Percentiles rank a stretch among this genome's conserved stretches.
phyloP scores from a whole-genome alignment of 2,113 vertebrate species.

The Recurvirostra avosetta region DNA sequence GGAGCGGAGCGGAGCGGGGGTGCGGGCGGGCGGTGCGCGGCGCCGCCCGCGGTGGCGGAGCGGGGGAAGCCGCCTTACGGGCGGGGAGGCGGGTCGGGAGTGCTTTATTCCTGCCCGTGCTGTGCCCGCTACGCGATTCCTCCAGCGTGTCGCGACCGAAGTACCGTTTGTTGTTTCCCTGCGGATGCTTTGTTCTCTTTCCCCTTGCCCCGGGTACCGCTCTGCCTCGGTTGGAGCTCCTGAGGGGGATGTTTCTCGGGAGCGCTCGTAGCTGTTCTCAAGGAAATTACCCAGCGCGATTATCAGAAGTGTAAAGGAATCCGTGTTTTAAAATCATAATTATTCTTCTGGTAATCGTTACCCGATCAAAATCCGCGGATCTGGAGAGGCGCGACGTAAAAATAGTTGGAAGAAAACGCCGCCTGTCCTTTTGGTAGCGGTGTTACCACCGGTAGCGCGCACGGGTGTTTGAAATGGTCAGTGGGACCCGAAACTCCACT shows the following conservation, averaged over 20 bases:
- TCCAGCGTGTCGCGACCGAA: not conserved
- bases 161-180: not conserved
- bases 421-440: fast-evolving
- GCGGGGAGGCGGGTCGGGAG: not conserved
- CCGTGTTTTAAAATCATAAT: not conserved
- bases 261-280: not conserved
- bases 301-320: not conserved
- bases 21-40: not conserved
- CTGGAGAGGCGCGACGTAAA: not conserved
- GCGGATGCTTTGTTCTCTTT: slow-evolving; percentile 46
- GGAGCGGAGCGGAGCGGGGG: not conserved
- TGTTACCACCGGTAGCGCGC: too few species aligned
- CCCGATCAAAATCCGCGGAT: not conserved
- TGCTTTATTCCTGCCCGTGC: fast-evolving
- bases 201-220: not conserved
- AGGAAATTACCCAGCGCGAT: not conserved
- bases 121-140: fast-evolving
- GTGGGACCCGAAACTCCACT: not conserved
- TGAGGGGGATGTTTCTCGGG: not conserved
- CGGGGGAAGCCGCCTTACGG: not conserved
- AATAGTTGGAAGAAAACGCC: not conserved
- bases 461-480: not conserved
- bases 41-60: not conserved
- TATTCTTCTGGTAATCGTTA: not conserved
- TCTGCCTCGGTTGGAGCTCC: not conserved